phyloP scores from a whole-genome alignment of 2,113 vertebrate species.

The Python bivittatus region DNA sequence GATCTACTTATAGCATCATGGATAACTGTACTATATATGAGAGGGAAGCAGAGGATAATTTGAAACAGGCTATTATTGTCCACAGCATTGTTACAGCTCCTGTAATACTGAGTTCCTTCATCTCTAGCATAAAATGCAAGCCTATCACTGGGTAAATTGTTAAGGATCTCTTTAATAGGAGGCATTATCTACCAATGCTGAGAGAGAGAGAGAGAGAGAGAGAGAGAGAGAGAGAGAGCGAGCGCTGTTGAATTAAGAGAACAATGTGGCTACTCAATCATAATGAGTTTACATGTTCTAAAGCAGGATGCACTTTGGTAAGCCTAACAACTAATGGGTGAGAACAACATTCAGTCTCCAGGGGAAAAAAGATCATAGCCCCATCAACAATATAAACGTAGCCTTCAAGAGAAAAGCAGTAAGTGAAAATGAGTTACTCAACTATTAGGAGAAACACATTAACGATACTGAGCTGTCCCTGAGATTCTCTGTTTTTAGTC shows the following conservation, averaged over 20 bases:
- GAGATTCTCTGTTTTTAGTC: not conserved
- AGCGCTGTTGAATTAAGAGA: not conserved
- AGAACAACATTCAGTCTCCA: not conserved
- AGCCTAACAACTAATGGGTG: not conserved
- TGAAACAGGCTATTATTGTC: not conserved
- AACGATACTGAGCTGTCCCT: not conserved
- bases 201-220: not conserved
- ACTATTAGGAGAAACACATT: not conserved
- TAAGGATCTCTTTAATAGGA: not conserved
- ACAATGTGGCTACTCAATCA: slow-evolving; percentile 34
- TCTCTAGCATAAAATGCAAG: not conserved
- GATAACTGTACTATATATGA: not conserved
- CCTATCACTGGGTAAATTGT: not conserved
- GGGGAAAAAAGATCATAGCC: not conserved
- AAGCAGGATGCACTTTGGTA: not conserved
- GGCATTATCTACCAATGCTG: not conserved
- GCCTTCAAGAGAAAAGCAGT: not conserved
- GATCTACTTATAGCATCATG: not conserved
- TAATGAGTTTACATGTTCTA: slow-evolving; percentile 8
- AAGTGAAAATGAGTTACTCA: not conserved
- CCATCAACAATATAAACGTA: not conserved
- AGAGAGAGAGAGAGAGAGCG: not conserved
- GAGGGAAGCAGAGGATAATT: not conserved
- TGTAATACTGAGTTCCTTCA: not conserved
- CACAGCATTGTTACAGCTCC: not conserved